phyloP scores from a whole-genome alignment of 2,888 invertebrate genomes.

The Troilus luridus region DNA sequence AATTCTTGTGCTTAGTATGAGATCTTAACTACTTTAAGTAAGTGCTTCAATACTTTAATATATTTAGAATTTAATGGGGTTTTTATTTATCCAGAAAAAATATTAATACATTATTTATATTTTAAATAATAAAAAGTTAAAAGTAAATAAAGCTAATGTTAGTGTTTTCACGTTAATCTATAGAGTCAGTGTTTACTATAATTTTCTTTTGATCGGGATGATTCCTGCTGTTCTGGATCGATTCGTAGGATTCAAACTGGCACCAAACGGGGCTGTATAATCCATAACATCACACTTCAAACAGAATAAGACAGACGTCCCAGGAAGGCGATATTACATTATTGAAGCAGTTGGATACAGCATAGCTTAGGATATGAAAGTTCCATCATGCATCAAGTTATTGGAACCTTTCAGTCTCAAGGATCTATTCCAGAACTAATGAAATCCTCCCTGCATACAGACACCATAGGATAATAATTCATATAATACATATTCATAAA shows the following conservation, averaged over 20 bases:
- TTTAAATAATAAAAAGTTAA: too few species aligned
- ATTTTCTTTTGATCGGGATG: background rate
- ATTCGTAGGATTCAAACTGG: background rate
- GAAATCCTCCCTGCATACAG: background rate
- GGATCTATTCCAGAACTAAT: background rate
- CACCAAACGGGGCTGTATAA: background rate
- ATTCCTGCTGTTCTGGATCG: background rate
- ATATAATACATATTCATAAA: too few species aligned
- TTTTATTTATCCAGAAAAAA: too few species aligned
- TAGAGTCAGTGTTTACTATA: background rate
- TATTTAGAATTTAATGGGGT: too few species aligned
- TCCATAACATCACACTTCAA: background rate
- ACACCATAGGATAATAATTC: too few species aligned
- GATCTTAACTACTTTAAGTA: too few species aligned
- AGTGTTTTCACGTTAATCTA: too few species aligned
- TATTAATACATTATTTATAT: too few species aligned
- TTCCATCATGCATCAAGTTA: background rate
- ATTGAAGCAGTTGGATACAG: background rate
- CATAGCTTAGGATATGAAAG: background rate
- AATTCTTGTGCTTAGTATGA: too few species aligned
- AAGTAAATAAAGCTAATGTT: too few species aligned
- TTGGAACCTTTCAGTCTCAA: background rate
- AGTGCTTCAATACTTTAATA: too few species aligned
- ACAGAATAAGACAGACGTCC: background rate
- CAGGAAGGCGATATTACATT: background rate